A percentile compares a stretch with the other conserved stretches of the same genome.
These are phyloP conservation scores for Drosophila guanche DNA, from an alignment of 1,140 invertebrate species.

Conservation along the genomic window DNA sequence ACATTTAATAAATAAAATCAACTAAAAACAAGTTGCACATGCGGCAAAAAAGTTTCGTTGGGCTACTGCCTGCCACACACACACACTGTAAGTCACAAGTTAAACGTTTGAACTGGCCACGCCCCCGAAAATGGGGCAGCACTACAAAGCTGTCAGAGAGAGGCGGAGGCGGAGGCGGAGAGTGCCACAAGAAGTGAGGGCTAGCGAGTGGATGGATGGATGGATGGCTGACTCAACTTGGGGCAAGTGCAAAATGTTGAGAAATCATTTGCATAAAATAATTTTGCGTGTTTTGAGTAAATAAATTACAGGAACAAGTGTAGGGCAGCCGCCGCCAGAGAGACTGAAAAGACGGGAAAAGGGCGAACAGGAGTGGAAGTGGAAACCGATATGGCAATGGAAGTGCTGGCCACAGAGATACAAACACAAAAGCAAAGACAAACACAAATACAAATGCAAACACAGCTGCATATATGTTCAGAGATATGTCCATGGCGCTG, in stretches of 20 bases:
- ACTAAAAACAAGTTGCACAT: too few species aligned
- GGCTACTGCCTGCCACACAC: too few species aligned
- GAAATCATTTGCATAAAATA: conserved; percentile 79
- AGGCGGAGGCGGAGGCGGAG: not conserved
- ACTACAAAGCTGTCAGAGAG: conserved; percentile 25
- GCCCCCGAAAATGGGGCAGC: conserved; percentile 45
- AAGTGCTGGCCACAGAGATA: conserved; percentile 13
- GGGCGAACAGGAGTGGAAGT: not conserved
- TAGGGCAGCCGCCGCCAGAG: conserved; percentile 44
- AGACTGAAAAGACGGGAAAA: too few species aligned
- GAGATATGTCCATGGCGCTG: not conserved
- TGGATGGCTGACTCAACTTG: conserved; percentile 42
- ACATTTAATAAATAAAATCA: too few species aligned
- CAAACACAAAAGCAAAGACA: conserved; percentile 16
- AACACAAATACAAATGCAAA: conserved; percentile 27
- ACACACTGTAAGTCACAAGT: conserved; percentile 38
- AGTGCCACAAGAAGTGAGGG: too few species aligned
- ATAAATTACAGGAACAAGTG: conserved; percentile 67
- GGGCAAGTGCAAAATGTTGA: conserved; percentile 45
- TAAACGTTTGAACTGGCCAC: conserved; percentile 57
- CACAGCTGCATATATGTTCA: conserved; percentile 4
- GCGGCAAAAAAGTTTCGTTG: too few species aligned
- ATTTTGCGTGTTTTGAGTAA: conserved; percentile 79
- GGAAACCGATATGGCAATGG: conserved; percentile 34
- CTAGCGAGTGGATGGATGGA: conserved; percentile 6